phyloP scores from a whole-genome alignment of 2,113 vertebrate species.

The Ciconia maguari region DNA sequence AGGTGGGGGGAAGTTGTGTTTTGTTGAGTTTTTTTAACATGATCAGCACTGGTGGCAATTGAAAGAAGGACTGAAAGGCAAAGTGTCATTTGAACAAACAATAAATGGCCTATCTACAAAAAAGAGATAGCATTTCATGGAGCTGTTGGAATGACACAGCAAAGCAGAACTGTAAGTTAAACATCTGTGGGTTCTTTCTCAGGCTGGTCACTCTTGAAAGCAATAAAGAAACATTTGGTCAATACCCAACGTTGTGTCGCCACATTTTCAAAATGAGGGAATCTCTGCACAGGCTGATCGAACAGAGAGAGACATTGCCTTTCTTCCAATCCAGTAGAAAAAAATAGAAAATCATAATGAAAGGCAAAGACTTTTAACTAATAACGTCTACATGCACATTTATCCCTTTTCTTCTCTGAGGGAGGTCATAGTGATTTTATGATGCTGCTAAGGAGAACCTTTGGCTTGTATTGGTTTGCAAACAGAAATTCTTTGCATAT shows the following conservation, averaged over 20 bases:
- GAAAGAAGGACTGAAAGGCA: neutral
- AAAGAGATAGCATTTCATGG: neutral
- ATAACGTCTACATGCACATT: neutral
- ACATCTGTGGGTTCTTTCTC: neutral
- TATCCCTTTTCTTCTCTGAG: neutral
- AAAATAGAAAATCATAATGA: neutral
- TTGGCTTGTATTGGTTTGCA: slow-evolving; percentile 41
- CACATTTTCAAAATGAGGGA: neutral
- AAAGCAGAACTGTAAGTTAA: neutral
- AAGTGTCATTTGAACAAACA: neutral
- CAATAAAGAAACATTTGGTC: neutral
- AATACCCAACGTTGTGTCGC: neutral
- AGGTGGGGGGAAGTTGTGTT: neutral
- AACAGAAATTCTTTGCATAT: slow-evolving; percentile 58
- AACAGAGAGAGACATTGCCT: neutral
- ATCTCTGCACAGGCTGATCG: neutral
- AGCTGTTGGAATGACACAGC: neutral
- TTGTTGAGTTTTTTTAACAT: neutral
- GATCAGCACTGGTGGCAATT: neutral
- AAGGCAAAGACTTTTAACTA: neutral
- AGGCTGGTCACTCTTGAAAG: neutral
- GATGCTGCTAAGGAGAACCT: slow-evolving; percentile 29
- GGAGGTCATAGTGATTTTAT: slow-evolving; percentile 28
- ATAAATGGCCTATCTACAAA: neutral
- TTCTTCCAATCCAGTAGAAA: neutral